A percentile compares a stretch with the other conserved stretches of the same genome.
phyloP scores from a whole-genome alignment of 2,888 invertebrate genomes.

The Myopa tessellatipennis region DNA sequence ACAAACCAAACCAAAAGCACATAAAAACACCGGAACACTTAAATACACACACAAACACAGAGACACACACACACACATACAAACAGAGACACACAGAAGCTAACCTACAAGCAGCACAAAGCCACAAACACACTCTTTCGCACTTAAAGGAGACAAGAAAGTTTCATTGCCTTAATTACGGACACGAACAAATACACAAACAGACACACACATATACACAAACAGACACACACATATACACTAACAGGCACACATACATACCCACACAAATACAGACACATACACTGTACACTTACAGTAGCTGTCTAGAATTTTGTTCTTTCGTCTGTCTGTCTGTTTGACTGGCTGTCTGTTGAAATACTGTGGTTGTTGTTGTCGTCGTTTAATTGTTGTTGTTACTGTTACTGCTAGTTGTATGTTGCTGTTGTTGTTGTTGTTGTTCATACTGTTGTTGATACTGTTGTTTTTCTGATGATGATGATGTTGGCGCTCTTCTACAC shows the following conservation, averaged over 20 bases:
- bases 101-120: too few relatives aligned
- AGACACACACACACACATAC: too few relatives aligned
- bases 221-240: not conserved
- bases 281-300: constrained; percentile 7
- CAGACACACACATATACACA: not conserved
- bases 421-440: not conserved
- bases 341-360: not conserved
- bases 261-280: not conserved
- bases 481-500: not conserved
- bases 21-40: too few relatives aligned
- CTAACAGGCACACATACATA: not conserved
- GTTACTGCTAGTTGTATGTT: not conserved
- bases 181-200: not conserved
- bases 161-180: constrained; percentile 30
- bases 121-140: too few relatives aligned
- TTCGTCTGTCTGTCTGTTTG: not conserved
- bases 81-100: not conserved
- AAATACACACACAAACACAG: not conserved
- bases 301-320: not conserved
- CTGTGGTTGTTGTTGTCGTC: not conserved
- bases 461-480: not conserved
- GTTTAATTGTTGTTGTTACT: not conserved
- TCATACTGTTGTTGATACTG: not conserved
- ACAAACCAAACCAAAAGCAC: too few relatives aligned
- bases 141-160: not conserved